Conservation (phyloP, 1,140 invertebrate species). For the Stegodyphus mimosarum region DNA sequence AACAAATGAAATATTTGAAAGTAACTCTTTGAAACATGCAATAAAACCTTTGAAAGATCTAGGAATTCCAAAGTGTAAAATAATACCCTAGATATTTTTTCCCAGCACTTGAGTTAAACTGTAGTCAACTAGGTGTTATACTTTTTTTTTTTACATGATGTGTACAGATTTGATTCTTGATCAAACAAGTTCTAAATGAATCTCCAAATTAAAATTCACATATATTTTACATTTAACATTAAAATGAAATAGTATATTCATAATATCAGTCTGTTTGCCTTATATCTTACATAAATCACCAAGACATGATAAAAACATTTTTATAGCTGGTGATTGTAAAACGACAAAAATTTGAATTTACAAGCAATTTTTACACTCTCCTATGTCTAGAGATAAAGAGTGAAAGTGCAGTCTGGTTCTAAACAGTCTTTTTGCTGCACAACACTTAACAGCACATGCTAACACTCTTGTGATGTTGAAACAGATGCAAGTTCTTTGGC, state of each 20-base stretch:
- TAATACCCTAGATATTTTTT: too few relatives aligned
- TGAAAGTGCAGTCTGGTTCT: constrained; percentile 19
- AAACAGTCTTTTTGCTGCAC: constrained; percentile 19
- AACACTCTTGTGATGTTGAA: constrained; percentile 9
- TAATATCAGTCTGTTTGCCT: constrained; percentile 35
- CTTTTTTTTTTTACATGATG: too few relatives aligned
- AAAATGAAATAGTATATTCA: constrained; percentile 35
- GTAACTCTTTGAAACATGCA: too few relatives aligned
- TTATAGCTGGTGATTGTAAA: constrained; percentile 30
- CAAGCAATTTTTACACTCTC: constrained; percentile 30
- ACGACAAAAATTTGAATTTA: constrained; percentile 31
- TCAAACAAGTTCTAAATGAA: background rate
- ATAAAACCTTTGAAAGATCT: too few relatives aligned
- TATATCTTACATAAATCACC: constrained; percentile 19
- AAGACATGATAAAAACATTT: constrained; percentile 35
- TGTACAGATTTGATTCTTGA: too few relatives aligned
- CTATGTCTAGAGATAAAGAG: constrained; percentile 33
- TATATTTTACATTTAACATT: constrained; percentile 42
- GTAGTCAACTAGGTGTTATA: too few relatives aligned
- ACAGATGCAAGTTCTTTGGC: constrained; percentile 33
- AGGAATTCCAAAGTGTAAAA: too few relatives aligned
- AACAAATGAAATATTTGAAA: too few relatives aligned
- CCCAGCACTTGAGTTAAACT: too few relatives aligned
- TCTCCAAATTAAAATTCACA: constrained; percentile 37
- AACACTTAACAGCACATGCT: constrained; percentile 21